These are phyloP conservation scores for Diabrotica virgifera DNA, from an alignment of 1,140 invertebrate species.

Conservation along the genomic window DNA sequence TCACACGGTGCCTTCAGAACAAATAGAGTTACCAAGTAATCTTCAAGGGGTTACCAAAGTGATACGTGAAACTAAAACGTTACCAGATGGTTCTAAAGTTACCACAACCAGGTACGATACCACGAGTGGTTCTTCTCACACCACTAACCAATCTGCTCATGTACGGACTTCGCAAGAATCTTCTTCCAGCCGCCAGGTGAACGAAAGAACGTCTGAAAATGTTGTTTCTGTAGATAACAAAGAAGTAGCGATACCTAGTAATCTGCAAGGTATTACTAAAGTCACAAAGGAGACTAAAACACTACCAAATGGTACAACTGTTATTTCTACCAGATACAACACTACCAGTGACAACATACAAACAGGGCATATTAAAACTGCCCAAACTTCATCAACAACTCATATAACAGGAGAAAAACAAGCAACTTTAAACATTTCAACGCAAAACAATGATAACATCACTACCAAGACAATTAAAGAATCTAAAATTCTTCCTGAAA, in stretches of 20 bases:
- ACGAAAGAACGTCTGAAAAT: background rate
- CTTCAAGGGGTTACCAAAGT: slow-evolving; percentile 56
- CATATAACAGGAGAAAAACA: background rate
- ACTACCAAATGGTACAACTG: slow-evolving; percentile 61
- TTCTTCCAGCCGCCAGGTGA: background rate
- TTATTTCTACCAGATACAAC: slow-evolving; percentile 62
- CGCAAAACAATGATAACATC: background rate
- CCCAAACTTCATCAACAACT: slow-evolving; percentile 7
- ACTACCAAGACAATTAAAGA: background rate
- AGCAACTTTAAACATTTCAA: background rate
- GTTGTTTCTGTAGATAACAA: background rate
- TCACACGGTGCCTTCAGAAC: background rate
- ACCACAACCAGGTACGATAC: slow-evolving; percentile 63
- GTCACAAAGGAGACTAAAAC: slow-evolving; percentile 59
- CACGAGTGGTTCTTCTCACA: slow-evolving; percentile 41
- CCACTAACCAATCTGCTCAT: background rate
- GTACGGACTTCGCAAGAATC: background rate
- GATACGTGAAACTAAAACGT: slow-evolving; percentile 58
- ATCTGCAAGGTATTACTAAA: slow-evolving; percentile 53
- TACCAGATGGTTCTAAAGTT: slow-evolving; percentile 62
- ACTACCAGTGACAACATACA: slow-evolving; percentile 48
- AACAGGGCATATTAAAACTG: background rate
- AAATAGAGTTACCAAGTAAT: slow-evolving; percentile 24
- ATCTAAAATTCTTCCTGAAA: background rate
- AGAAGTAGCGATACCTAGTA: slow-evolving; percentile 18